Evolutionary conservation across 2,113 vertebrate genomes (phyloP).

Genomic region (Atrichornis clamosus): DNA sequence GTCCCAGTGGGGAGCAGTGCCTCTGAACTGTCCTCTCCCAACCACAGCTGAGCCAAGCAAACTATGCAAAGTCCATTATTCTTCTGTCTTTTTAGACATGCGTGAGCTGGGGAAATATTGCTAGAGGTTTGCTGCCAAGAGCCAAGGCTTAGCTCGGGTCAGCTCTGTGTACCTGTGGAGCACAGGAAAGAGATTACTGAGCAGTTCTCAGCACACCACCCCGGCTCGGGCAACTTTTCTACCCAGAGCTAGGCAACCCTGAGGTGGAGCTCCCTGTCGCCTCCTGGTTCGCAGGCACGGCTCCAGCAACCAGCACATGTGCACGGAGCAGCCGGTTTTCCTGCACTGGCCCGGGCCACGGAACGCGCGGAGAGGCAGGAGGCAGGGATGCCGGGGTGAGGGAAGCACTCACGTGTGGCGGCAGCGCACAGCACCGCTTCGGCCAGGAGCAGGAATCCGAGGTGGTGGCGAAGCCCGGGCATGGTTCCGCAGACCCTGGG

Average conservation of each 20-base stretch:
- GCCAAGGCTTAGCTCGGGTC: background rate
- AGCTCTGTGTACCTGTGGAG: background rate
- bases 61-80: background rate
- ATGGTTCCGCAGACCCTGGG: background rate
- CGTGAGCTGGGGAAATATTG: background rate
- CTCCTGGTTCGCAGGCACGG: background rate
- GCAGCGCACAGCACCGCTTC: background rate
- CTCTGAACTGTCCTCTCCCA: background rate
- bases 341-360: accelerated
- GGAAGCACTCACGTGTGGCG: constrained; percentile 67
- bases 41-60: background rate
- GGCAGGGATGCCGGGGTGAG: background rate
- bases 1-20: background rate
- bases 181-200: background rate
- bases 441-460: constrained; percentile 59
- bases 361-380: accelerated
- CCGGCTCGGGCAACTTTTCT: background rate
- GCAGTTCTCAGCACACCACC: background rate
- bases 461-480: background rate
- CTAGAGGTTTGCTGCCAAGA: background rate
- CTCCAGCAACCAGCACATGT: accelerated
- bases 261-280: background rate
- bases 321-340: background rate
- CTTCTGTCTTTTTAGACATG: background rate
- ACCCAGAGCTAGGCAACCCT: background rate